Conservation (phyloP, 2,797 vertebrate genomes). For the Onychomys arenicola region DNA sequence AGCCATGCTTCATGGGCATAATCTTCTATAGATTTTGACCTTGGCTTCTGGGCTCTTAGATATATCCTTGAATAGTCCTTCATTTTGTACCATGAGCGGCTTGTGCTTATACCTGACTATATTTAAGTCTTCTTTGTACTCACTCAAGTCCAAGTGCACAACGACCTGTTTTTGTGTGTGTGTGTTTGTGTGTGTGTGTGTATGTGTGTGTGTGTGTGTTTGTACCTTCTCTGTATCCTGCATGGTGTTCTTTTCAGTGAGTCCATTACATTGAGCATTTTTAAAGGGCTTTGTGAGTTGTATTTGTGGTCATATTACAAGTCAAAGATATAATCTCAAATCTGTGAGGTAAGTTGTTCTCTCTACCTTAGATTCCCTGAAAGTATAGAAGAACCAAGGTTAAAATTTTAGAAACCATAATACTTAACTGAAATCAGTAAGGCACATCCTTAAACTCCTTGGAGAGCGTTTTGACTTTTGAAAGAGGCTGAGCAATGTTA, state of each 20-base stretch:
- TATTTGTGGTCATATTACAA: not conserved
- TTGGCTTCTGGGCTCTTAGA: not conserved
- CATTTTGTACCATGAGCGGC: not conserved
- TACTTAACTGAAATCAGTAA: not conserved
- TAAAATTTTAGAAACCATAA: not conserved
- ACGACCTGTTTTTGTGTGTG: conserved; percentile 29
- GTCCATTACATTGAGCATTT: not conserved
- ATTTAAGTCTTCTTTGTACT: not conserved
- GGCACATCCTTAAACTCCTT: not conserved
- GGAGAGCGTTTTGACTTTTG: not conserved
- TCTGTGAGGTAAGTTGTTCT: not conserved
- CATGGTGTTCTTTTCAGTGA: not conserved
- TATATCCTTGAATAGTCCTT: not conserved
- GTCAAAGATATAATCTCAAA: not conserved
- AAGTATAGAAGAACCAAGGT: not conserved
- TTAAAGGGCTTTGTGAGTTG: not conserved
- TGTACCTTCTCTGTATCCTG: not conserved
- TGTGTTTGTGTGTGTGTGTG: too few relatives aligned
- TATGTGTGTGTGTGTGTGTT: too few relatives aligned
- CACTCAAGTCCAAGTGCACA: not conserved
- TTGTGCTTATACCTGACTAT: not conserved
- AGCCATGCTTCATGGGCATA: not conserved
- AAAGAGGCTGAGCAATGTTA: not conserved
- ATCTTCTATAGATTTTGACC: not conserved
- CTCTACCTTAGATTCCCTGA: not conserved